phyloP scores from a whole-genome alignment of 2,888 invertebrate genomes.

The Papilio protenor region DNA sequence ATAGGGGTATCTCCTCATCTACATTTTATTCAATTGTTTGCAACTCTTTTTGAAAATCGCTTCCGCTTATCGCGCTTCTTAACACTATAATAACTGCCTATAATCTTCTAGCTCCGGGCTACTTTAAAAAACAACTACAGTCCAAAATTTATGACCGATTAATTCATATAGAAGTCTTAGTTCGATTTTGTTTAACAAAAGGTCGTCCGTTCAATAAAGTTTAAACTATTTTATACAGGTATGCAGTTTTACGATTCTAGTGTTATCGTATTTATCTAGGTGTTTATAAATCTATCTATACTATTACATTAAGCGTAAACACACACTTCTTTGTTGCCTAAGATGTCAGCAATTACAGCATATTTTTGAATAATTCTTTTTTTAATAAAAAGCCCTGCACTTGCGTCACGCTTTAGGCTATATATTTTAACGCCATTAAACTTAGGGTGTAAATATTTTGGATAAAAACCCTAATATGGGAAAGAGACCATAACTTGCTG shows the following conservation, averaged over 20 bases:
- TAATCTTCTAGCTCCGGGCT: slow-evolving; percentile 7
- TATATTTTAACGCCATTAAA: too few relatives aligned
- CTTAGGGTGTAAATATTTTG: too few relatives aligned
- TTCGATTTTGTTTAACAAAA: neutral
- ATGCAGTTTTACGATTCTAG: slow-evolving; percentile 21
- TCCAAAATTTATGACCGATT: slow-evolving; percentile 45
- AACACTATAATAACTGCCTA: neutral
- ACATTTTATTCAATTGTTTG: too few relatives aligned
- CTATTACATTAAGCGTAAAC: too few relatives aligned
- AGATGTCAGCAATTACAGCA: too few relatives aligned
- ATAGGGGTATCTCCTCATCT: too few relatives aligned
- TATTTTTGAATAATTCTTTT: too few relatives aligned
- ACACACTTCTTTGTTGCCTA: too few relatives aligned
- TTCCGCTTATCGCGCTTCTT: slow-evolving; percentile 3
- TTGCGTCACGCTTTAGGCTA: too few relatives aligned
- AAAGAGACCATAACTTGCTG: too few relatives aligned
- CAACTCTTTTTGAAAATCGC: slow-evolving; percentile 2
- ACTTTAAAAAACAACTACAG: neutral
- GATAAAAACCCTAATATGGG: too few relatives aligned
- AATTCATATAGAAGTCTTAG: slow-evolving; percentile 49
- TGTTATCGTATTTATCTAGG: neutral
- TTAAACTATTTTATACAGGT: neutral
- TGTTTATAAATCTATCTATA: slow-evolving; percentile 17
- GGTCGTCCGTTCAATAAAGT: slow-evolving; percentile 8
- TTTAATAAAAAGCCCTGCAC: too few relatives aligned